Evolutionary conservation across 2,888 invertebrate genomes (phyloP), one percentile per base, ranked within the genome.

Genomic region (Archaeoteleia sp.): DNA sequence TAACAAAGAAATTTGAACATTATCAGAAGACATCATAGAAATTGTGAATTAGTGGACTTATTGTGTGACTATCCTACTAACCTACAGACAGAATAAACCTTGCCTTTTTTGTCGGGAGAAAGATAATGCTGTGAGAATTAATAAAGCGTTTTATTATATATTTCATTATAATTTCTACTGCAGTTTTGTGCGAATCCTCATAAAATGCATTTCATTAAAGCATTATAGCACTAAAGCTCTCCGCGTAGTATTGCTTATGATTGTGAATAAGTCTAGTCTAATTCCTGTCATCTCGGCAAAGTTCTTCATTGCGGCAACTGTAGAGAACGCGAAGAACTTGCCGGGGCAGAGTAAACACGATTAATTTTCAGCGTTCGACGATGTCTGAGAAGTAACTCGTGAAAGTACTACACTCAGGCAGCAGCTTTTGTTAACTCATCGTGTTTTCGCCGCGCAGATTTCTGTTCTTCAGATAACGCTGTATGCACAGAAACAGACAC

Each of bases 321-420:
- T 54, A 43, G 27, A 42, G 63, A 46, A 45, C 32, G 54, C 39
- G 53, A 60, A 54, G 55, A 68, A 66, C 60, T 71, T 55, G 51
- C 45, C 43, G 42, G 53, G 58, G 42, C 37, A 63, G 51, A 54
- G 58, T 67, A 69, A 72, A 72, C 70, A 65, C 65, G 67, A 72
- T 72, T 72, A 72, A 70, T 70, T 70, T 68, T 63, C 70, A 55
- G 57, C 62, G 62, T 60, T 66, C 70, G 65, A 57, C 63, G 49
- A 65, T 45, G 65, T 39, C 51, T 57, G 40, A 65, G 65, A 65
- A 65, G 65, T 65, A 65, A 65, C 51, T 65, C 51, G 65, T 30
- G 65, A 65, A 65, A 65, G 57, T 65, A 57, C 51, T 57, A 45
- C 51, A 65, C 51, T 45, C 27, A 51, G 51, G 46, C 51, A 45